Percentiles rank a stretch among this genome's conserved stretches.
Evolutionary conservation across 2,797 vertebrate species (phyloP).

Genomic region (Antennarius maculatus): DNA sequence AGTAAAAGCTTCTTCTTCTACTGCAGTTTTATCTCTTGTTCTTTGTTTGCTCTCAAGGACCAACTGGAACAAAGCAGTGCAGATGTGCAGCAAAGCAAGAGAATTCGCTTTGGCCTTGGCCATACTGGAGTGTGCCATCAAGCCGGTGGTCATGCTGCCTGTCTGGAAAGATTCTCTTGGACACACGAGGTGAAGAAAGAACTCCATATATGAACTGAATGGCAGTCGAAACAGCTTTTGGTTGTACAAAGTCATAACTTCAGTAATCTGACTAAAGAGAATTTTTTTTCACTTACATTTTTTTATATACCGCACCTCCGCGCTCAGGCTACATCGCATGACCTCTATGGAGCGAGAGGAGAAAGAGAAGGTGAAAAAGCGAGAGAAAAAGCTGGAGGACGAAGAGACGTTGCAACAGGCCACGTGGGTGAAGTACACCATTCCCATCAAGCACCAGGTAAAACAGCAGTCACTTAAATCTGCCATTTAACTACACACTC

Average conservation of each 20-base stretch:
- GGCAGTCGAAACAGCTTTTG: too few relatives aligned
- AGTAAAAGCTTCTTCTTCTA: too few relatives aligned
- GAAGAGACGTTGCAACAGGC: conserved; percentile 97
- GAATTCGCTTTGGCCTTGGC: conserved; percentile 97
- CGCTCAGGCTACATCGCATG: conserved; percentile 91
- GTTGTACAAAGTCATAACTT: background rate
- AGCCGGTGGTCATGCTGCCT: conserved; percentile 96
- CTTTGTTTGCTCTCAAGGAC: conserved; percentile 76
- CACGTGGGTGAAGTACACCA: conserved; percentile 98
- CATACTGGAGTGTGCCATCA: conserved; percentile 98
- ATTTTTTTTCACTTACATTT: background rate
- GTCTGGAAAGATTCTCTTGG: conserved; percentile 97
- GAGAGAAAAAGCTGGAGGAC: conserved; percentile 96
- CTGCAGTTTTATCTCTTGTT: background rate
- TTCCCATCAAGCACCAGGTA: conserved; percentile 98
- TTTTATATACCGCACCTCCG: background rate
- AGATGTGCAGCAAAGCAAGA: conserved; percentile 98
- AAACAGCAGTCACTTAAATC: background rate
- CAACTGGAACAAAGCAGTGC: conserved; percentile 99
- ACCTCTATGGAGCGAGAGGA: conserved; percentile 97
- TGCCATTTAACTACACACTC: background rate
- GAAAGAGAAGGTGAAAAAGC: conserved; percentile 97
- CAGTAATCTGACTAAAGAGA: background rate
- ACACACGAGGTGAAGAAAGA: conserved; percentile 88
- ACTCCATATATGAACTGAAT: background rate